phyloP scores from a whole-genome alignment of 2,797 vertebrate species.

The Leuciscus waleckii region DNA sequence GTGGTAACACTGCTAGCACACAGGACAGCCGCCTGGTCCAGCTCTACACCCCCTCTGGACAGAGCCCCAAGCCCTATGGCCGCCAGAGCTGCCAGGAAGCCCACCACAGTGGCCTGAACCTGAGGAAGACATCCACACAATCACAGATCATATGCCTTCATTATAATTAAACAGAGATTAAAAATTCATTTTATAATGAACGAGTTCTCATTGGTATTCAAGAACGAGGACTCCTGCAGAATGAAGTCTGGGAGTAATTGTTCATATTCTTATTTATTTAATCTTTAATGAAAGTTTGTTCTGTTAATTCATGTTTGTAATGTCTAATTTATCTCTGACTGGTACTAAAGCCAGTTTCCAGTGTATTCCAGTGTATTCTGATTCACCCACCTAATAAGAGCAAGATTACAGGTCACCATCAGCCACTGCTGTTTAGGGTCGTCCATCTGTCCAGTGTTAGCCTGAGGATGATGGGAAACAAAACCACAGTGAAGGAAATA shows the following conservation, averaged over 20 bases:
- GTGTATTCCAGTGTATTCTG: not conserved
- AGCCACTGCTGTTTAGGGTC: constrained; percentile 86
- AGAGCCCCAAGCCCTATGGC: constrained; percentile 87
- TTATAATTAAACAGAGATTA: constrained; percentile 17
- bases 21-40: constrained; percentile 86
- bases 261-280: not conserved
- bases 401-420: constrained; percentile 92
- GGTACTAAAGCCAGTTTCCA: not conserved
- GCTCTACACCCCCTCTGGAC: constrained; percentile 85
- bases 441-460: constrained; percentile 96
- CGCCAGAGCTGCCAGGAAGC: constrained; percentile 90
- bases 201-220: constrained; percentile 28
- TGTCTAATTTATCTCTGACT: not conserved
- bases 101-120: constrained; percentile 95
- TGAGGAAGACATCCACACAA: constrained; percentile 63
- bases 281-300: constrained; percentile 11
- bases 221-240: not conserved
- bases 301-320: constrained; percentile 16
- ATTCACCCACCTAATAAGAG: constrained; percentile 90
- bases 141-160: constrained; percentile 3
- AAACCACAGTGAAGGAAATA: not conserved
- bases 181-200: constrained; percentile 19
- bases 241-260: constrained; percentile 20
- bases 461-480: constrained; percentile 71
- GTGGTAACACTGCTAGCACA: constrained; percentile 94